phyloP scores from a whole-genome alignment of 2,113 vertebrate genomes.

The Eudorcas thomsonii region DNA sequence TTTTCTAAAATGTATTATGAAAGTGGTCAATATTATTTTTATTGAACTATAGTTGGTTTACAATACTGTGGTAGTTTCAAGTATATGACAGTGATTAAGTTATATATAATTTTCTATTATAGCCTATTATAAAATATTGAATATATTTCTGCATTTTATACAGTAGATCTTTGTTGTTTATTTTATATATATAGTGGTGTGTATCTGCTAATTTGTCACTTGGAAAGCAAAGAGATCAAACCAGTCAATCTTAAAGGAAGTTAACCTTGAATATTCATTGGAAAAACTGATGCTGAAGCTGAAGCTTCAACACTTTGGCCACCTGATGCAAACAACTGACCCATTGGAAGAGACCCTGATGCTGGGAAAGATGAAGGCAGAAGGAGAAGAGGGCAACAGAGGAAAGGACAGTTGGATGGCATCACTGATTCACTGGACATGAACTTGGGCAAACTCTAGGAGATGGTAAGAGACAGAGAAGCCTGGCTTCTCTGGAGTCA shows the following conservation, averaged over 20 bases:
- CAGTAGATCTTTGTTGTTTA: neutral
- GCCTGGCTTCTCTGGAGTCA: neutral
- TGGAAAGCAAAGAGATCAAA: neutral
- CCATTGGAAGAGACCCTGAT: neutral
- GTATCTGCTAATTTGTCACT: neutral
- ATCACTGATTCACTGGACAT: neutral
- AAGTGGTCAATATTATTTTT: neutral
- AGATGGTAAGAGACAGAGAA: neutral
- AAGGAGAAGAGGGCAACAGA: neutral
- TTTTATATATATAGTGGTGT: neutral
- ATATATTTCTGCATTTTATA: neutral
- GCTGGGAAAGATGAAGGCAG: neutral
- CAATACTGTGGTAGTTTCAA: neutral
- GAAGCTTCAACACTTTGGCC: neutral
- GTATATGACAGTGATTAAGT: neutral
- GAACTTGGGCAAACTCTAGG: neutral
- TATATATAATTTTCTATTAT: neutral
- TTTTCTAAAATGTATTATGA: neutral
- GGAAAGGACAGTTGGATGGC: neutral
- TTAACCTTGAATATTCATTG: neutral
- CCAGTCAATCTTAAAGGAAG: neutral
- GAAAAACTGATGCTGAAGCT: neutral
- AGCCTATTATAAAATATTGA: neutral
- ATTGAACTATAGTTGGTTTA: neutral
- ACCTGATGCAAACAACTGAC: neutral